These are phyloP conservation scores for Psittacula echo DNA, from an alignment of 2,797 vertebrate genomes.

Conservation along the genomic window DNA sequence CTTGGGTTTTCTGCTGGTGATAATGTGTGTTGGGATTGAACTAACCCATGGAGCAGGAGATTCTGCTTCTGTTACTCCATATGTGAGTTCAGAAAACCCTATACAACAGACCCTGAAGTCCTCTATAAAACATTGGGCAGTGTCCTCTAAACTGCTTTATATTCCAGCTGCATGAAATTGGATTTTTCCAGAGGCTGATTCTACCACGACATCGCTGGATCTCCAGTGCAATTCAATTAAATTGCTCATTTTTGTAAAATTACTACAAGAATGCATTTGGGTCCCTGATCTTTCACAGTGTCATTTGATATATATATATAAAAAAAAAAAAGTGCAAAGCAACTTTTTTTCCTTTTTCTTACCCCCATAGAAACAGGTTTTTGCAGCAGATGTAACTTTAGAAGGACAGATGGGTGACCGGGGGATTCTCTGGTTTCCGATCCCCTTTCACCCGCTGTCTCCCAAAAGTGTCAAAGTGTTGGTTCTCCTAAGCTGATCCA, in stretches of 20 bases:
- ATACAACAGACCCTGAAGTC: background rate
- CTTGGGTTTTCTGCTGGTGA: background rate
- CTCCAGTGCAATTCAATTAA: background rate
- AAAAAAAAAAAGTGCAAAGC: background rate
- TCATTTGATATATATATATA: background rate
- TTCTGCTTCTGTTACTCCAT: background rate
- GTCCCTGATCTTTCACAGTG: background rate
- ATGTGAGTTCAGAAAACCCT: background rate
- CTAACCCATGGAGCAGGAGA: background rate
- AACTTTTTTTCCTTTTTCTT: background rate
- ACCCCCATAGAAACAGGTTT: background rate
- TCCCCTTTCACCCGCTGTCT: background rate
- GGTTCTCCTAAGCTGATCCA: constrained; percentile 53
- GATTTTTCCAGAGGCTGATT: constrained; percentile 37
- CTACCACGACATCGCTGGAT: background rate
- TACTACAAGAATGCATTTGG: background rate
- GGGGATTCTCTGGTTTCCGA: constrained; percentile 4
- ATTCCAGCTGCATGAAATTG: background rate
- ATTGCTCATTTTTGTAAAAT: background rate
- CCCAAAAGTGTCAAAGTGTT: constrained; percentile 26
- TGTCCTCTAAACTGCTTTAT: background rate
- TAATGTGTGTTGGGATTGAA: background rate
- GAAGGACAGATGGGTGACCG: background rate
- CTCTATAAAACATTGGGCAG: background rate
- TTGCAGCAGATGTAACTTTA: constrained; percentile 32